A percentile compares a stretch with the other conserved stretches of the same genome.
These are phyloP conservation scores for Cossypha polioptera DNA, from an alignment of 2,797 vertebrate genomes.

Conservation along the genomic window DNA sequence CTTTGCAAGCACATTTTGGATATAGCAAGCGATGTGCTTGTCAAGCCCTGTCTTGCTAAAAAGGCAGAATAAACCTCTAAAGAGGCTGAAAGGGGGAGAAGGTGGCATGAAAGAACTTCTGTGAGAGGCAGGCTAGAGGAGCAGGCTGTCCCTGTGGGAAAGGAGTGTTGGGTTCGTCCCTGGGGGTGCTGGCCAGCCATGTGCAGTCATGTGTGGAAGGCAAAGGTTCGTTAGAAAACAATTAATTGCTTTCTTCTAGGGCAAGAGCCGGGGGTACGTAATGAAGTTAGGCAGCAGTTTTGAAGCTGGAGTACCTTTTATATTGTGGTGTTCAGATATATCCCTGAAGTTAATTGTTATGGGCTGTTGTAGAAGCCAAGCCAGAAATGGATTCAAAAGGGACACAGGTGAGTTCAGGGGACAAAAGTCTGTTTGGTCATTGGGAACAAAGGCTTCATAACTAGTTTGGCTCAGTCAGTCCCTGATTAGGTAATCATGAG, in stretches of 20 bases:
- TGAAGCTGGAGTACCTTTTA: neutral
- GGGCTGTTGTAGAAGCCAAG: neutral
- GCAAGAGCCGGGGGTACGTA: neutral
- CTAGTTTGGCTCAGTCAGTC: neutral
- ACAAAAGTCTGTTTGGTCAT: neutral
- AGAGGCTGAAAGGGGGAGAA: neutral
- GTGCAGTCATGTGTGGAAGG: neutral
- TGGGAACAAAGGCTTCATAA: neutral
- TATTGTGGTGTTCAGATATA: rapidly evolving
- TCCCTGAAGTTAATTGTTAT: neutral
- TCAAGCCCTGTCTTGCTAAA: neutral
- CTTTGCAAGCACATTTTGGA: neutral
- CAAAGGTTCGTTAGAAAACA: neutral
- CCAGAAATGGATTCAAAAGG: neutral
- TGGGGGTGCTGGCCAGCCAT: neutral
- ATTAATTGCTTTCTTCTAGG: neutral
- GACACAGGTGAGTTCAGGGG: neutral
- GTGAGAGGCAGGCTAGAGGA: neutral
- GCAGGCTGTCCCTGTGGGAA: neutral
- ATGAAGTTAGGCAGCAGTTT: neutral
- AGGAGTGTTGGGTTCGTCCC: neutral
- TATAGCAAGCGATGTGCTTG: neutral
- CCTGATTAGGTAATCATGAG: neutral
- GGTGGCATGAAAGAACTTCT: neutral
- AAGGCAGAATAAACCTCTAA: neutral